Base-by-base conservation (phyloP, 2,113 vertebrate genomes). In the Sphaerodactylus townsendi region DNA sequence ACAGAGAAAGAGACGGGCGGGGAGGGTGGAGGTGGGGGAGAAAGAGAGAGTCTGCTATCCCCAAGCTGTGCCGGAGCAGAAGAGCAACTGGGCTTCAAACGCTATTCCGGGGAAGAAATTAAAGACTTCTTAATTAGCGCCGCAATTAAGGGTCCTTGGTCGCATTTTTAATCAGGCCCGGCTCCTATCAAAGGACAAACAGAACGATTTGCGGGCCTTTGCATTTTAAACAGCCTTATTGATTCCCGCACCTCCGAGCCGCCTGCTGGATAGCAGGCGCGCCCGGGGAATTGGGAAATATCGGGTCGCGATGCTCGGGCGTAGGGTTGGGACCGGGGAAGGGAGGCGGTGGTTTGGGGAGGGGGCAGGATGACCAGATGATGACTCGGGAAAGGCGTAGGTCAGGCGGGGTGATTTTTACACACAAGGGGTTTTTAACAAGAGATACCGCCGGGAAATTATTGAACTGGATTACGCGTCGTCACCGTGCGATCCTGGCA, bases 51-150 rank as follows among this genome's bases (percentile, higher is more conserved):
- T 86, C 92, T 95, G 95, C 93, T 93, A 90, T 93, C 88, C 95
- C 96, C 92, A 93, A 77, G 92, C 92, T 93, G 94, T 76, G 88
- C n/a, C n/a, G 81, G 30, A 89, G 73, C 87, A 90, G 86, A 92
- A 87, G 77, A 91, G 76, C 93, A 95, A 92, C 87, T 92, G 87
- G 90, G 96, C 94, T 96, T 96, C 96, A 96, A 96, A 97, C 94
- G 96, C 95, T 96, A 96, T 96, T 94, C 94, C 93, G 95, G 94
- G 93, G 95, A 96, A 96, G 95, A 97, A 97, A 97, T 97, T 96
- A 97, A 96, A 97, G 96, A 96, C 96, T 97, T 96, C 96, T 96
- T 97, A 97, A 97, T 97, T 97, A 97, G 96, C 95, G 95, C 96
- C 93, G 96, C 96, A 97, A 97, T 97, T 97, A 97, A 95, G 96